Base-by-base conservation (phyloP, 2,888 invertebrate genomes). In the Drosophila pseudotalamancana region DNA sequence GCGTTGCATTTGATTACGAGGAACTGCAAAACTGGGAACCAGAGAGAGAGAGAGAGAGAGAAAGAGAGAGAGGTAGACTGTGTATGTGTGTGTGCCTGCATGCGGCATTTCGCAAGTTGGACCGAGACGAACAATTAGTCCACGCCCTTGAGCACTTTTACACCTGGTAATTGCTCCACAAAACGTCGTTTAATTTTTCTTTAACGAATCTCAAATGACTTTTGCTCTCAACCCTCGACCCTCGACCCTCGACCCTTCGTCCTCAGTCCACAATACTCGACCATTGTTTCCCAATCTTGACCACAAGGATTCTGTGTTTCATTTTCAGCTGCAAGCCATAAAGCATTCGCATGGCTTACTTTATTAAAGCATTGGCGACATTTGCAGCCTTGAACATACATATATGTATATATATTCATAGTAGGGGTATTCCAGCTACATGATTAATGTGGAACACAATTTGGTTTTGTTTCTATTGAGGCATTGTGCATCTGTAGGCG, bases 161-260 rank as follows among this genome's bases (percentile, higher is more conserved):
- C 87, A 90, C 89, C 83, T 87, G 82, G 77, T 89, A 89, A 89
- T 90, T 90, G 89, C 88, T 84, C 77, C 88, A 81, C 87, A 88
- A 89, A 83, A 86, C 77, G 86, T 84, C 71, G 73, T 80, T 81
- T 89, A 89, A 89, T 90, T 87, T 84, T 87, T 80, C 81, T 80
- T 85, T 78, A 87, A 89, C 85, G 74, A 75, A 81, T 70, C 79
- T 89, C 80, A 85, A 89, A 90, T 90, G 82, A 88, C 83, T 84
- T 74, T 72, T 54, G 62, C 21, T 29, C 43, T 43, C 29, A 18
- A 25, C 23, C 34, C 53, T 57, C 12, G 70, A 53, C 68, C 42
- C 53, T 19, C 23, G 69, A 11, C 40, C 70, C 53, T 71, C 55
- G 61, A n/a, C n/a, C 83, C 83, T 74, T 72, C 51, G 62, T 12